Percentiles rank a stretch among this genome's conserved stretches.
phyloP scores from a whole-genome alignment of 1,140 invertebrate genomes.

The Agraylea sexmaculata region DNA sequence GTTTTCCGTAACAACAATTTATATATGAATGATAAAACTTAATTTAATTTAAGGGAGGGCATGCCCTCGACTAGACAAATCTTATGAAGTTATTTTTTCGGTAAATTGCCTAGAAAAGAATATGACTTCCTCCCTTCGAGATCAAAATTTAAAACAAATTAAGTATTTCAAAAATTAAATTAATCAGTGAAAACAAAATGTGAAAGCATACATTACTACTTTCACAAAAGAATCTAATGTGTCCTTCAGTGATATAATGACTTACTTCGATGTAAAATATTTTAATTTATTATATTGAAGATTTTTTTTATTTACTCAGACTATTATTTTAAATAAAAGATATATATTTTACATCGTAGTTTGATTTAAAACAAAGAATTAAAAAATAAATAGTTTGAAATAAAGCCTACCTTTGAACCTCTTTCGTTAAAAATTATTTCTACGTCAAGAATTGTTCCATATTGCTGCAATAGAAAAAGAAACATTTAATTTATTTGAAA shows the following conservation, averaged over 20 bases:
- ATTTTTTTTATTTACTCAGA: too few relatives aligned
- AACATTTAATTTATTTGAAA: slow-evolving; percentile 23
- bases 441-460: slow-evolving; percentile 94
- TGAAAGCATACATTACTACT: background rate
- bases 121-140: slow-evolving; percentile 13
- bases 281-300: too few relatives aligned
- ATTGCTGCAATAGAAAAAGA: slow-evolving; percentile 74
- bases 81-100: too few relatives aligned
- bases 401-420: slow-evolving; percentile 90
- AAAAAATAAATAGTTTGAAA: slow-evolving; percentile 7
- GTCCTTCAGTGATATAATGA: too few relatives aligned
- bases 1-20: too few relatives aligned
- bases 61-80: slow-evolving; percentile 6
- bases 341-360: too few relatives aligned
- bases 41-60: slow-evolving; percentile 9
- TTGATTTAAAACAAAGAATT: too few relatives aligned
- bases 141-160: slow-evolving; percentile 10
- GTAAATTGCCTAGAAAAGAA: too few relatives aligned
- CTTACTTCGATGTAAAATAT: too few relatives aligned
- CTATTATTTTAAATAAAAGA: too few relatives aligned
- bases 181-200: background rate
- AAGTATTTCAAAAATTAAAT: slow-evolving; percentile 9
- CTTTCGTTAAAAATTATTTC: slow-evolving; percentile 99
- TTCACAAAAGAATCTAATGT: background rate
- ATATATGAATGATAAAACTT: too few relatives aligned